Base-by-base conservation (phyloP, 2,797 vertebrate species). In the Sus cebifrons region DNA sequence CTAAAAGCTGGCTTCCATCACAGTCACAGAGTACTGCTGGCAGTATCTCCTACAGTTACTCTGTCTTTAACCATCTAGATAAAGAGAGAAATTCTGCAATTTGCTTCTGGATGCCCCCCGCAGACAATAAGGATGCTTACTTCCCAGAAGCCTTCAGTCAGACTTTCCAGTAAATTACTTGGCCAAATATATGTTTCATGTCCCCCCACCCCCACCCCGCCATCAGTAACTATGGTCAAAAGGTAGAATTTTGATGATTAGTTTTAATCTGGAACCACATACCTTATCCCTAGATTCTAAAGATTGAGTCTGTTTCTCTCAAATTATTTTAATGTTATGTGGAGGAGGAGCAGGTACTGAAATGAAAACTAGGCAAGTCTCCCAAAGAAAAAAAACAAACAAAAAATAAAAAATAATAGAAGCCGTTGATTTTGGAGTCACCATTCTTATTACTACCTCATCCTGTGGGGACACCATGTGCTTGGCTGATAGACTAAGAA, bases 81-180 rank as follows among this genome's bases (percentile, higher is more conserved):
- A 29, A 71, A 70, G 87, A 81, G 23, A 94, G 60, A 90, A 81
- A 65, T n/a, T 71, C n/a, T 86, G 68, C 36, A 29, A 62, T 92
- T 83, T 91, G 29, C 23, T 89, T 79, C 79, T 96, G 84, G 74
- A 96, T 95, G 1, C 25, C 60, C 74, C 93, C 79, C 85, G n/a
- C 86, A 84, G 71, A 95, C 93, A 54, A 54, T 29, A 81, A 89
- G 27, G 18, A 52, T 79, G 15, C 68, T 89, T 73, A 71, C 82
- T 95, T 95, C 20, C 40, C 71, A 73, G 78, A 83, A 79, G 6
- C 3, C 60, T 92, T 83, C 23, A 75, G 29, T n/a, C 82, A 85
- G 86, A 21, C 49, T 49, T 93, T 93, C 88, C 64, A 52, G 88
- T 49, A 86, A 93, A 84, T 95, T 78, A 32, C 23, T 95, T 86